A percentile compares a stretch with the other conserved stretches of the same genome.
These are phyloP conservation scores for Simalia tracyae DNA, from an alignment of 2,797 vertebrate genomes.

Conservation along the genomic window DNA sequence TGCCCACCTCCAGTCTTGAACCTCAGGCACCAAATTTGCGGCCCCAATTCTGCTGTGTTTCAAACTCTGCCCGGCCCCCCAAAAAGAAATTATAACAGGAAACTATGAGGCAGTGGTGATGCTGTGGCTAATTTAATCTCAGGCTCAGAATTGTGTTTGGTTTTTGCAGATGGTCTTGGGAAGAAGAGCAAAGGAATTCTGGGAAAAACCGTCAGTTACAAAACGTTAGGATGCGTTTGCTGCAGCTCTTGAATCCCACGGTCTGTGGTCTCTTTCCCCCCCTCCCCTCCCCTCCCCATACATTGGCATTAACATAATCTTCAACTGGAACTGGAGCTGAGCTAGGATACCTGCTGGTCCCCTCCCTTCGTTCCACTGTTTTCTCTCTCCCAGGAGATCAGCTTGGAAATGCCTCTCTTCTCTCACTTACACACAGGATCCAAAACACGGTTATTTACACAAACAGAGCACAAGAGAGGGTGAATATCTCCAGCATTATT, in stretches of 20 bases:
- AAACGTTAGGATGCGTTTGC: background rate
- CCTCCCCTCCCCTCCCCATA: too few species aligned
- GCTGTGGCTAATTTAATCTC: conserved; percentile 1
- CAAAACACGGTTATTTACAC: conserved; percentile 72
- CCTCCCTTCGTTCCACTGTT: background rate
- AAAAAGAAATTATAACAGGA: background rate
- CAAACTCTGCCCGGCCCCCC: background rate
- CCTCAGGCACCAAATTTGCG: background rate
- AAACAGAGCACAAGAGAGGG: conserved; percentile 51
- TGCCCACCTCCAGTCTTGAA: background rate
- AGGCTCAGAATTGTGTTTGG: background rate
- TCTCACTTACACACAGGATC: conserved; percentile 57
- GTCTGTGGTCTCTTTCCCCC: background rate
- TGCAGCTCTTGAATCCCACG: background rate
- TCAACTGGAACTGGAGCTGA: background rate
- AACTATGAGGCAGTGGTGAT: background rate
- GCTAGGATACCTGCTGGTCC: conserved; percentile 2
- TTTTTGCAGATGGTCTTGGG: background rate
- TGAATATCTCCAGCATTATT: conserved; percentile 49
- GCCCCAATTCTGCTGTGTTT: background rate
- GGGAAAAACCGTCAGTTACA: background rate
- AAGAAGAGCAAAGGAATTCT: background rate
- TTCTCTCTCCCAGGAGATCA: background rate
- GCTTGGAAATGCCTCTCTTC: conserved; percentile 14
- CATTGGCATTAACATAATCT: background rate